Base-by-base conservation (phyloP, 1,140 invertebrate genomes). In the Drosophila parabipectinata region DNA sequence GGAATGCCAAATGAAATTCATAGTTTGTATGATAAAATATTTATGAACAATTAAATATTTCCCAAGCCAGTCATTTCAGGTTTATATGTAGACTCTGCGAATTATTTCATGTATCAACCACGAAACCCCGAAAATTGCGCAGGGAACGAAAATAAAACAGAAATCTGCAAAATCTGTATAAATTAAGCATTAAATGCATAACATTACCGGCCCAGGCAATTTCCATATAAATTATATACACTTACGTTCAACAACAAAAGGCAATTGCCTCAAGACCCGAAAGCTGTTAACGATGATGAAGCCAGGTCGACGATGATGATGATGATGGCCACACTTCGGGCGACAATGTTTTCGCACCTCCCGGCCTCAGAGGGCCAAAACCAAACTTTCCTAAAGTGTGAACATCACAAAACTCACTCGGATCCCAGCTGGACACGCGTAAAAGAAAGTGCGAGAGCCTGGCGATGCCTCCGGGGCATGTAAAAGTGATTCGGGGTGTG, bases 331-430 rank as follows among this genome's bases (percentile, higher is more conserved):
- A 88, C 83, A 89, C 83, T 88, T 88, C 64, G 69, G 79, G 83
- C 83, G 79, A 83, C 79, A 89, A 88, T 75, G 72, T 83, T 88
- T 88, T 88, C 76, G 83, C 84, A 88, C 83, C 84, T 88, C 56
- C 55, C 66, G 79, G 79, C 66, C 68, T 61, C 55, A 66, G 63
- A 7, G 28, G 62, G 41, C 32, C 48, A 30, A 88, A 88, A 88
- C 81, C 83, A 81, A 88, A 88, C 83, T 88, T 88, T 89, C 83
- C 45, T 88, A 88, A 88, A 88, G 83, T 88, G 83, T 88, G 83
- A 88, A 88, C 83, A 88, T 88, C 83, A 83, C 54, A 37, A 41
- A 34, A 18, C 7, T 45, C 39, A 44, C 26, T 15, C 14, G 41
- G 41, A 15, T 44, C 41, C 14, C 41, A 18, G 61, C 61, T 87